Evolutionary conservation across 2,888 invertebrate genomes (phyloP).

Genomic region (Marasmarcha lunaedactyla): DNA sequence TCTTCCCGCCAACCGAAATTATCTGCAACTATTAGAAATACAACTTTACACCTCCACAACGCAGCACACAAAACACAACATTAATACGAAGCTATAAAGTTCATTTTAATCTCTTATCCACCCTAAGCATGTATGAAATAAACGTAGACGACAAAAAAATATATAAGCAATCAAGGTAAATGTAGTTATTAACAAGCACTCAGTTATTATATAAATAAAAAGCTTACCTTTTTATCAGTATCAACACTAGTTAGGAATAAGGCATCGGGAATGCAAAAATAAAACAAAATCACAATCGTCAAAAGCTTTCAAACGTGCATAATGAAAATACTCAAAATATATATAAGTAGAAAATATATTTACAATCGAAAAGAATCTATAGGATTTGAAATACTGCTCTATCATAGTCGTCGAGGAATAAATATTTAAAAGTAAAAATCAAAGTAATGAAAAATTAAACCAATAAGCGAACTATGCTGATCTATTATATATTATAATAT

Average conservation of each 20-base stretch:
- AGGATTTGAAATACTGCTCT: too few relatives aligned
- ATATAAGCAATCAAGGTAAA: background rate
- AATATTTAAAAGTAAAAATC: too few relatives aligned
- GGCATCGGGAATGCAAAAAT: conserved; percentile 35
- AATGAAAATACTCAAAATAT: conserved; percentile 14
- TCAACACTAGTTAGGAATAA: conserved; percentile 20
- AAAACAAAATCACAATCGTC: conserved; percentile 69
- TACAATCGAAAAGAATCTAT: too few relatives aligned
- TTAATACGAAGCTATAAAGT: background rate
- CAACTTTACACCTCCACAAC: background rate
- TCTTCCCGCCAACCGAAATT: conserved; percentile 59
- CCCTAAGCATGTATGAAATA: conserved; percentile 17
- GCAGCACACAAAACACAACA: background rate
- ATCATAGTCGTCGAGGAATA: too few relatives aligned
- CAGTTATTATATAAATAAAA: background rate
- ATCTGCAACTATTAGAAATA: conserved; percentile 36
- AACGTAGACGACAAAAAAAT: background rate
- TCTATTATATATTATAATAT: too few relatives aligned
- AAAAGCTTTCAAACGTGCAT: conserved; percentile 71
- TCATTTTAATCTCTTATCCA: background rate
- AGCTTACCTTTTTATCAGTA: background rate
- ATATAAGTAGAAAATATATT: too few relatives aligned
- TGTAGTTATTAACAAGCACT: background rate
- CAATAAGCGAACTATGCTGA: too few relatives aligned
- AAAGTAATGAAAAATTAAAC: too few relatives aligned